Conservation (phyloP, 2,113 vertebrate species). For the Terrapene triunguis region DNA sequence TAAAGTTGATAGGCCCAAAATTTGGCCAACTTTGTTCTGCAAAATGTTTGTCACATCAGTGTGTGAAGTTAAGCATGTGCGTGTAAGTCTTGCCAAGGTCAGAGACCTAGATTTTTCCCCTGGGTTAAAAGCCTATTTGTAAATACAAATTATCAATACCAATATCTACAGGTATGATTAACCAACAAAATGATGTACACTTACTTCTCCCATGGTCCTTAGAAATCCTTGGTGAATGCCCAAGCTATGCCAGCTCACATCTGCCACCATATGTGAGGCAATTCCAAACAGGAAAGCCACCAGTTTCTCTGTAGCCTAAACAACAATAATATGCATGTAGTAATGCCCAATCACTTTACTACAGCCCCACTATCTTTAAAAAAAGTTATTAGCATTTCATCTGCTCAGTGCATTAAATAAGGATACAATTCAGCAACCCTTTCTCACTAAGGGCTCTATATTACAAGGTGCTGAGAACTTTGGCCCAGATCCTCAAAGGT, state of each 20-base stretch:
- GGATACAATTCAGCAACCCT: neutral
- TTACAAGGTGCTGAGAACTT: neutral
- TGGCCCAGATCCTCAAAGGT: neutral
- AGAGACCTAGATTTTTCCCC: neutral
- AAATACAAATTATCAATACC: neutral
- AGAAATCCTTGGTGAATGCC: slow-evolving; percentile 84
- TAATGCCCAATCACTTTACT: neutral
- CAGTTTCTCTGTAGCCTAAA: slow-evolving; percentile 83
- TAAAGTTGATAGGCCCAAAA: neutral
- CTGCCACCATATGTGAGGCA: slow-evolving; percentile 84
- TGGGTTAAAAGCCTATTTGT: neutral
- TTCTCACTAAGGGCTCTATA: neutral
- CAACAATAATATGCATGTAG: slow-evolving; percentile 2
- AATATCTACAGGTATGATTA: neutral
- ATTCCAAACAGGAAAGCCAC: slow-evolving; percentile 86
- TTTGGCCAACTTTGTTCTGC: neutral
- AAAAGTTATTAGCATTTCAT: neutral
- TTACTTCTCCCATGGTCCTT: slow-evolving; percentile 82
- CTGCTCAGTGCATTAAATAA: neutral
- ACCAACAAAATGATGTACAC: slow-evolving; percentile 36
- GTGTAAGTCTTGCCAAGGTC: neutral
- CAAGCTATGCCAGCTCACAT: slow-evolving; percentile 86
- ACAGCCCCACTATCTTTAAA: neutral
- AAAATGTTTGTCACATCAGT: fast-evolving
- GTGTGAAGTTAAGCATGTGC: neutral